A percentile compares a stretch with the other conserved stretches of the same genome.
Conservation (phyloP, 2,797 vertebrate genomes). For the Meriones psammophilus region DNA sequence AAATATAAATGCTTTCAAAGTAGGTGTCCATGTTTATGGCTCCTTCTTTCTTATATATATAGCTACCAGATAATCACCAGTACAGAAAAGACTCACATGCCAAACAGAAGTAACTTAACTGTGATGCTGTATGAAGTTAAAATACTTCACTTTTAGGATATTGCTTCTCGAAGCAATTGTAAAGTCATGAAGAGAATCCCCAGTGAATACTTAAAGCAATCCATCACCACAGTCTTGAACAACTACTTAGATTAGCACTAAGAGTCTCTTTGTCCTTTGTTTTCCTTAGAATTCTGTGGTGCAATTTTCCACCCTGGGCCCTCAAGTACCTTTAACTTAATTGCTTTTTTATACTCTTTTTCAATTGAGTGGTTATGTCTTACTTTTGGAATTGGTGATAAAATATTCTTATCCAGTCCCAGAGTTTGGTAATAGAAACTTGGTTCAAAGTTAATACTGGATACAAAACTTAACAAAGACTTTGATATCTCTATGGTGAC, state of each 20-base stretch:
- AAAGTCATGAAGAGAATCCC: conserved; percentile 40
- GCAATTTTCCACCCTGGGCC: neutral
- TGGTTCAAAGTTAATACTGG: neutral
- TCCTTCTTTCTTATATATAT: conserved; percentile 19
- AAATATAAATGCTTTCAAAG: neutral
- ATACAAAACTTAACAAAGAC: neutral
- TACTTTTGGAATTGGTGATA: neutral
- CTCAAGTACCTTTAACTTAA: neutral
- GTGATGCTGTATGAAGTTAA: conserved; percentile 34
- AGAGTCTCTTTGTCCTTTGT: neutral
- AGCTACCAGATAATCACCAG: neutral
- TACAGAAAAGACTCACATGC: conserved; percentile 12
- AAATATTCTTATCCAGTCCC: neutral
- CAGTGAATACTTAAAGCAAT: neutral
- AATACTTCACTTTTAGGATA: neutral
- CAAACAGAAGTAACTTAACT: neutral
- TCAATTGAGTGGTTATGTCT: neutral
- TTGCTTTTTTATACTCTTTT: neutral
- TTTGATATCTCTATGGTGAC: neutral
- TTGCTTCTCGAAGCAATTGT: neutral
- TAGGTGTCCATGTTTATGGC: neutral
- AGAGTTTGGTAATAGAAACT: neutral
- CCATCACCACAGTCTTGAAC: neutral
- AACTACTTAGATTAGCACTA: neutral
- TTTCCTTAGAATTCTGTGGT: neutral